Evolutionary conservation across 2,797 vertebrate genomes (phyloP).

Genomic region (Macrochelys suwanniensis): DNA sequence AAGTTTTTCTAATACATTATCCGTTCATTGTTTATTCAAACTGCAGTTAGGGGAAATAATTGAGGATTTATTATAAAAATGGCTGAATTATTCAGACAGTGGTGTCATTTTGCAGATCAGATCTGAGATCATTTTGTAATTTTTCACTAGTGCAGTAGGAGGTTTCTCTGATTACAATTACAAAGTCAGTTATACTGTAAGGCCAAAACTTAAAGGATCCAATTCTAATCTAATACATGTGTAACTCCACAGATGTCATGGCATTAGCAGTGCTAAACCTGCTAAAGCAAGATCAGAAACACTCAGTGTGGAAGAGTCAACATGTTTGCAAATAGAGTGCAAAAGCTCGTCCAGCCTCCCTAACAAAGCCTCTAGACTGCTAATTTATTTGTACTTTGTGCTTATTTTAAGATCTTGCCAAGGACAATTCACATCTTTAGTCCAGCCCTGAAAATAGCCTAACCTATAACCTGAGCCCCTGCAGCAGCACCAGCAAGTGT

Average conservation of each 20-base stretch:
- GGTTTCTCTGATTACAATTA: background rate
- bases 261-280: background rate
- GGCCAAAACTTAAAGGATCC: background rate
- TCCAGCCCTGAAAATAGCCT: background rate
- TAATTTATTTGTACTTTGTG: background rate
- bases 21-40: conserved; percentile 7
- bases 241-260: background rate
- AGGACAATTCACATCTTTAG: background rate
- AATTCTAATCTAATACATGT: background rate
- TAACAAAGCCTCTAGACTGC: background rate
- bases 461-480: background rate
- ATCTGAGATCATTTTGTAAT: background rate
- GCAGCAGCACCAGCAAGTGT: background rate
- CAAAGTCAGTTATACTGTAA: background rate
- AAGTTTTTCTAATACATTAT: background rate
- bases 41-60: background rate
- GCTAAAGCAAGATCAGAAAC: background rate
- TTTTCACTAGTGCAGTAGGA: background rate
- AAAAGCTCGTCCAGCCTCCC: background rate
- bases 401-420: background rate
- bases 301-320: background rate
- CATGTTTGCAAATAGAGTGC: background rate
- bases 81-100: background rate
- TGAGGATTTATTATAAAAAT: background rate
- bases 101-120: background rate